Conservation (phyloP, 2,797 vertebrate genomes). For the Tenualosa ilisha region DNA sequence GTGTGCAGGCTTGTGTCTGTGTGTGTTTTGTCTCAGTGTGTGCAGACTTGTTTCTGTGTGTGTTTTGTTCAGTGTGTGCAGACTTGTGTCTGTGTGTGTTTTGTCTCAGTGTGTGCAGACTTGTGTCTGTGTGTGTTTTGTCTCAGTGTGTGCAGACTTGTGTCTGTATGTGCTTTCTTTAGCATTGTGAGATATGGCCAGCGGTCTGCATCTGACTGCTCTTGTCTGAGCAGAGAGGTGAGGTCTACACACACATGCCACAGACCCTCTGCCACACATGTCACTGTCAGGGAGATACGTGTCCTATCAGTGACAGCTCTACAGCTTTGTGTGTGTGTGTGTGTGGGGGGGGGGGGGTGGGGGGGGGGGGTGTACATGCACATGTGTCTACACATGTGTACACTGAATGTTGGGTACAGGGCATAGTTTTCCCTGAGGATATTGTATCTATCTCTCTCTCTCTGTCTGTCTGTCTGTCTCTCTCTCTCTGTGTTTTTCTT, state of each 20-base stretch:
- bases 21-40: background rate
- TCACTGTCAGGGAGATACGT: background rate
- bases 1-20: no score
- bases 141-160: no score
- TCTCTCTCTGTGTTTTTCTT: constrained; percentile 10
- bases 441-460: background rate
- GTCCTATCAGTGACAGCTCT: background rate
- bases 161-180: background rate
- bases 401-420: background rate
- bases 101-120: background rate
- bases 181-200: no score
- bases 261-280: background rate
- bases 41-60: no score
- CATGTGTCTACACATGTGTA: background rate
- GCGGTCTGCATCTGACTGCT: no score
- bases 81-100: no score
- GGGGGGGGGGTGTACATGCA: constrained; percentile 38
- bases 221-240: background rate
- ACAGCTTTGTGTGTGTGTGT: background rate
- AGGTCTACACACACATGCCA: background rate
- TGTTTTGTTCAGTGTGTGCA: background rate
- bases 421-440: background rate
- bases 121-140: background rate
- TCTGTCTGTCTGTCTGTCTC: background rate
- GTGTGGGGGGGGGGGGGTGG: constrained; percentile 30